phyloP scores from a whole-genome alignment of 2,113 vertebrate genomes.

The Scophthalmus maximus region DNA sequence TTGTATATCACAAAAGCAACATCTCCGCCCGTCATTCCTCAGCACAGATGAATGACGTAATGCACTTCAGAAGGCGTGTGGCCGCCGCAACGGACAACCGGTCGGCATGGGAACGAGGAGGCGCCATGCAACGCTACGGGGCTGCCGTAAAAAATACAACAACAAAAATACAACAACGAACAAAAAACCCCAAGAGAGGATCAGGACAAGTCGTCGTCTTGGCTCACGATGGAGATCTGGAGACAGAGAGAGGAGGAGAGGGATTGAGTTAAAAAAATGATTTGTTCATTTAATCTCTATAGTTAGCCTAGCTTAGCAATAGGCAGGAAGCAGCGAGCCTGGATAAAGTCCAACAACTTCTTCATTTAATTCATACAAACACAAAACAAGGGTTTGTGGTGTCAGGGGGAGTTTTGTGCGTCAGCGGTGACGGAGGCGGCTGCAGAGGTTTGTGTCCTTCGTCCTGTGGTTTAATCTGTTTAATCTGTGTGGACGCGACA shows the following conservation, averaged over 20 bases:
- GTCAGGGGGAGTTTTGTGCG: no score
- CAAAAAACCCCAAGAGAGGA: conserved; percentile 12
- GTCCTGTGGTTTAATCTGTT: conserved; percentile 56
- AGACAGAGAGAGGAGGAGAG: conserved; percentile 10
- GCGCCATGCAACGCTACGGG: conserved; percentile 62
- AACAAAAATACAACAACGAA: neutral
- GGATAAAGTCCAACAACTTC: no score
- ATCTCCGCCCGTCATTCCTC: conserved; percentile 35
- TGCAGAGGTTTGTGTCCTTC: conserved; percentile 8
- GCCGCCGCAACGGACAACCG: conserved; percentile 80
- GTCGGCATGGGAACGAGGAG: conserved; percentile 81
- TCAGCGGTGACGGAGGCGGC: neutral
- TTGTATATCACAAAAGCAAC: conserved; percentile 79
- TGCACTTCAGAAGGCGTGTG: conserved; percentile 87
- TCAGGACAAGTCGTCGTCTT: conserved; percentile 95
- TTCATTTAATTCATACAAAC: no score
- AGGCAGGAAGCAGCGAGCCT: no score
- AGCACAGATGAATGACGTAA: conserved; percentile 71
- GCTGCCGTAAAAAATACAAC: conserved; percentile 17
- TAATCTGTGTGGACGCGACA: conserved; percentile 51
- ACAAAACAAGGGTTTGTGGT: no score
- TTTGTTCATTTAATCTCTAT: neutral
- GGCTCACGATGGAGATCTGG: conserved; percentile 98
- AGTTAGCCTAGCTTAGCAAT: no score
- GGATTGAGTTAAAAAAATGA: neutral